phyloP scores from a whole-genome alignment of 2,888 invertebrate species.

The Sminthurinus aureus region DNA sequence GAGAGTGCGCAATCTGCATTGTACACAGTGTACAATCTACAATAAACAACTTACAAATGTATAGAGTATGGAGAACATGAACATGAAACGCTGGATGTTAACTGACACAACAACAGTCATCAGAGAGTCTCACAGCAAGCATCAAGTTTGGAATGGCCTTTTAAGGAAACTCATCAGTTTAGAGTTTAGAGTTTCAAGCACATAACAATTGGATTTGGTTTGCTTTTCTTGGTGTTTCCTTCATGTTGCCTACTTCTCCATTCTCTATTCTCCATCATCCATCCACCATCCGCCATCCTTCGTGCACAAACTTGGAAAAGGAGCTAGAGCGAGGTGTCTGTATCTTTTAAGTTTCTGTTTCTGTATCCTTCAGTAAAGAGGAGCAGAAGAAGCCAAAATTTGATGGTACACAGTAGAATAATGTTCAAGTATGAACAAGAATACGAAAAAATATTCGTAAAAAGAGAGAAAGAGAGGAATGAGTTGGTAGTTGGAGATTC shows the following conservation, averaged over 20 bases:
- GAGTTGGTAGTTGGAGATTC: not conserved
- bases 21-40: too few relatives aligned
- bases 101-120: constrained; percentile 22
- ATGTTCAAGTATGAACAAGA: too few relatives aligned
- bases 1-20: too few relatives aligned
- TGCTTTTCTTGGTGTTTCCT: too few relatives aligned
- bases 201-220: constrained; percentile 11
- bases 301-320: not conserved
- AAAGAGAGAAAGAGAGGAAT: too few relatives aligned
- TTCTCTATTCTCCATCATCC: not conserved
- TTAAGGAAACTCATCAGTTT: constrained; percentile 24
- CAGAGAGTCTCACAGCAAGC: constrained; percentile 1
- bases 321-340: not conserved
- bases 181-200: constrained; percentile 8
- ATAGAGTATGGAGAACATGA: not conserved
- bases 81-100: not conserved
- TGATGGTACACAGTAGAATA: too few relatives aligned
- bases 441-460: too few relatives aligned
- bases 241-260: not conserved
- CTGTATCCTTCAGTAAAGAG: not conserved
- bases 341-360: too few relatives aligned
- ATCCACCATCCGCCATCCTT: not conserved
- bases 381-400: not conserved
- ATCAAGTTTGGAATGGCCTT: constrained; percentile 15
- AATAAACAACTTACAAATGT: too few relatives aligned